These are phyloP conservation scores for Tortrix viridana DNA, from an alignment of 2,888 invertebrate species.

Conservation along the genomic window DNA sequence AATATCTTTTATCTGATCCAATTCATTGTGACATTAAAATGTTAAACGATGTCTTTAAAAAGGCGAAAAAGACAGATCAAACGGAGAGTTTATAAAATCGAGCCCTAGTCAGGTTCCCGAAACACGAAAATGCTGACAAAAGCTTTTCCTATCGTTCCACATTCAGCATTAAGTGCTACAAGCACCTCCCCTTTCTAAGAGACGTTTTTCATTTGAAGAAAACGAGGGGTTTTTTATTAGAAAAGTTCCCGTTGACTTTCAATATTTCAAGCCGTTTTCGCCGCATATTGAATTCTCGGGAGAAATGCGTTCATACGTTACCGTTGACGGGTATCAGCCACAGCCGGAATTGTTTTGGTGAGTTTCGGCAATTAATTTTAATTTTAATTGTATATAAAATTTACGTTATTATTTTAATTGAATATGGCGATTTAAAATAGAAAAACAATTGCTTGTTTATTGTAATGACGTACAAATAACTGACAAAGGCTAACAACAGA, in stretches of 20 bases:
- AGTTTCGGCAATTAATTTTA: background rate
- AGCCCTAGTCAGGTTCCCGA: background rate
- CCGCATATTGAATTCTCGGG: constrained; percentile 60
- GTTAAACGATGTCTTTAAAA: no score
- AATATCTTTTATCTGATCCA: no score
- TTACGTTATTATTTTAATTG: no score
- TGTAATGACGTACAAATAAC: no score
- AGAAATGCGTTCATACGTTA: constrained; percentile 36
- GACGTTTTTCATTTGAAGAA: constrained; percentile 65
- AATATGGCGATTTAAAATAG: no score
- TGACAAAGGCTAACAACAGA: no score
- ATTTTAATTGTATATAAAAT: no score
- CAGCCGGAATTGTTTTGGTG: background rate
- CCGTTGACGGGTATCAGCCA: constrained; percentile 9
- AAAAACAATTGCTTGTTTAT: no score
- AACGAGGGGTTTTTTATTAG: constrained; percentile 67
- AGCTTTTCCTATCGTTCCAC: constrained; percentile 25
- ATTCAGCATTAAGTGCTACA: constrained; percentile 33
- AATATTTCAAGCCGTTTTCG: constrained; percentile 60
- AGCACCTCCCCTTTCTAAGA: constrained; percentile 28
- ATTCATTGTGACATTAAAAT: no score
- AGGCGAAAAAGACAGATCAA: constrained; percentile 9
- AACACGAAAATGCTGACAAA: constrained; percentile 8
- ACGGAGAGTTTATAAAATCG: constrained; percentile 4
- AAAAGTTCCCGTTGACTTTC: constrained; percentile 65